phyloP scores from a whole-genome alignment of 2,888 invertebrate genomes.

The Leucoma salicis region DNA sequence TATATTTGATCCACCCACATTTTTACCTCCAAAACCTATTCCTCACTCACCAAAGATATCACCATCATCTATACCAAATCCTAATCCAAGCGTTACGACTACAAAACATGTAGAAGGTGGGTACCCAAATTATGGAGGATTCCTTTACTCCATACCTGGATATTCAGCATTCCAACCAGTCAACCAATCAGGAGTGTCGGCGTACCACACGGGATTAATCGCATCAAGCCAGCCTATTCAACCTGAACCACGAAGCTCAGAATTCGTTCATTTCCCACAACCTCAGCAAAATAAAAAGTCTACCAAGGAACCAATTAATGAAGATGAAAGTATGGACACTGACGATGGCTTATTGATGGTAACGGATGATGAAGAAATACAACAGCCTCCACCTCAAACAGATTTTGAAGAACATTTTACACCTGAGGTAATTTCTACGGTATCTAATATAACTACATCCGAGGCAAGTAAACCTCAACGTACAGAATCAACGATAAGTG shows the following conservation, averaged over 20 bases:
- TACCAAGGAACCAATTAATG: conserved; percentile 6
- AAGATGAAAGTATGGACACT: conserved; percentile 27
- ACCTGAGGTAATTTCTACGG: conserved; percentile 55
- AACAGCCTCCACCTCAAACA: conserved; percentile 40
- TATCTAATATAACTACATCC: conserved; percentile 11
- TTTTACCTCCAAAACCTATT: conserved; percentile 55
- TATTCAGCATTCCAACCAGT: conserved; percentile 75
- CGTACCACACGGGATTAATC: conserved; percentile 48
- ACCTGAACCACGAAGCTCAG: conserved; percentile 40
- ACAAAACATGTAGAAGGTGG: conserved; percentile 59
- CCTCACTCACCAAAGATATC: conserved; percentile 71
- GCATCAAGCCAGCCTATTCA: conserved; percentile 44
- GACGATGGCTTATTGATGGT: conserved; percentile 27
- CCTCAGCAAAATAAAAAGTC: not conserved
- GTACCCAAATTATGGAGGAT: conserved; percentile 63
- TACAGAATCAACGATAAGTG: conserved; percentile 58
- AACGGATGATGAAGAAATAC: conserved; percentile 19
- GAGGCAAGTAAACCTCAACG: conserved; percentile 37
- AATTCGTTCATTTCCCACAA: conserved; percentile 38
- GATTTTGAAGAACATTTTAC: conserved; percentile 71
- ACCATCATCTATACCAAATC: conserved; percentile 75
- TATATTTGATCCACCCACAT: conserved; percentile 54
- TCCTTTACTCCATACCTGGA: conserved; percentile 69
- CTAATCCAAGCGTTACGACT: conserved; percentile 66
- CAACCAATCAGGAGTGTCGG: conserved; percentile 8